Base-by-base conservation (phyloP, 2,888 invertebrate genomes). In the Acanthococcus lagerstroemiae region DNA sequence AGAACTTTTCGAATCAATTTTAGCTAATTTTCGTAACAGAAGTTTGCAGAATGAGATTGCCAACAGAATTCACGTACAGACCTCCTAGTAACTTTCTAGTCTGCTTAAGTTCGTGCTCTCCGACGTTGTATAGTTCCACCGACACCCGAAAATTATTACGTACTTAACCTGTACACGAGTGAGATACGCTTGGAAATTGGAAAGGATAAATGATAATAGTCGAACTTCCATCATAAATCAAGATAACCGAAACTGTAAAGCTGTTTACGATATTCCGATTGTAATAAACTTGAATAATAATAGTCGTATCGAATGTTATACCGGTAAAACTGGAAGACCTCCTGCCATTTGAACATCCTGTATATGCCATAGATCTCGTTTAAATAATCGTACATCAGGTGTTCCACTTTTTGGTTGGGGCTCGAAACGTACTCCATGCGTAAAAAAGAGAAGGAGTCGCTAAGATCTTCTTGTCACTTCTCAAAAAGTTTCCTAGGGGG, bases 371-470 rank as follows among this genome's bases (percentile, higher is more conserved):
- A 52, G 24, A 52, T 52, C 52, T 52, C 52, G 24, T 52, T 52
- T 52, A 52, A 52, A 52, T 52, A 52, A 52, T 52, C 22, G 52
- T 52, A 52, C 52, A 52, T 52, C 52, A 52, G 52, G 52, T 52
- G 52, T 52, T 52, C 12, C 22, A 45, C 46, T 19, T 45, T 5
- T 45, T 9, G 7, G n/a, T n/a, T n/a, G n/a, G n/a, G n/a, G 37
- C 37, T 37, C 37, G 37, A 37, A n/a, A n/a, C n/a, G 37, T 37
- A 15, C 37, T 37, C 37, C 12, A 37, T 37, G n/a, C n/a, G n/a
- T 37, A 37, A 37, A 37, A 37, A 37, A 9, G n/a, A 37, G n/a
- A 37, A n/a, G 12, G 12, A n/a, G 37, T 37, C 37, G 12, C 37
- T 37, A 15, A 37, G n/a, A 37, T 37, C n/a, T 37, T 37, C 12